Evolutionary conservation across 2,113 vertebrate species (phyloP).

Genomic region (Neodon shergylaensis): DNA sequence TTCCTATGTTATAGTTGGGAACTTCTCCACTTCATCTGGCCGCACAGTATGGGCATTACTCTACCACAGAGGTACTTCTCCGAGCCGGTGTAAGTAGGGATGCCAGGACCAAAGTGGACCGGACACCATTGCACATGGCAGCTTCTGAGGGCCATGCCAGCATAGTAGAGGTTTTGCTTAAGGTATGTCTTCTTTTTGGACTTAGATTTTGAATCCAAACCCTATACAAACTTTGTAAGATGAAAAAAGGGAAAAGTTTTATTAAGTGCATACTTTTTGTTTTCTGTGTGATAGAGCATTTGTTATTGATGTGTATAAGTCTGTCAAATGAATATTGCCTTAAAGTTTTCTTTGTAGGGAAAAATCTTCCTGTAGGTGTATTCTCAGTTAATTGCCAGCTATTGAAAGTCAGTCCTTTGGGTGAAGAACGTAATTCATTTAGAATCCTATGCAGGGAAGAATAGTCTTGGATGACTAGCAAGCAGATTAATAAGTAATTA

Average conservation of each 20-base stretch:
- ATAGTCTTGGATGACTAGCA: not conserved
- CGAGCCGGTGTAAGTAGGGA: constrained; percentile 93
- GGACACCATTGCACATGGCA: constrained; percentile 92
- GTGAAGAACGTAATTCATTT: not conserved
- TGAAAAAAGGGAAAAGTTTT: constrained; percentile 32
- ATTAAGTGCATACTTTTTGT: not conserved
- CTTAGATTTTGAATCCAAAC: constrained; percentile 42
- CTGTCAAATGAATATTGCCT: constrained; percentile 30
- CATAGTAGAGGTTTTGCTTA: constrained; percentile 93
- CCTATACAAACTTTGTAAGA: not conserved
- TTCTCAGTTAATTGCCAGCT: constrained; percentile 16
- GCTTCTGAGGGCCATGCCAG: constrained; percentile 92
- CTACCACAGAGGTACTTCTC: constrained; percentile 92
- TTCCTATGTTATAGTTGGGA: constrained; percentile 85
- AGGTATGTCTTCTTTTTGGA: constrained; percentile 84
- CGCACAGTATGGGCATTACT: constrained; percentile 92
- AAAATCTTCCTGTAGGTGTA: not conserved
- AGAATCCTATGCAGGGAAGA: constrained; percentile 7
- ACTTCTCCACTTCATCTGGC: constrained; percentile 93
- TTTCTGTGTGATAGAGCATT: not conserved
- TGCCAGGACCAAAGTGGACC: constrained; percentile 93
- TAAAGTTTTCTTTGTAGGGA: constrained; percentile 21
- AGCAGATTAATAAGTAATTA: not conserved
- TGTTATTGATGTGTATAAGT: not conserved
- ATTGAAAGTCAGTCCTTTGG: not conserved